These are phyloP conservation scores for Hipparchia sbordonii DNA, from an alignment of 2,888 invertebrate species.

Conservation along the genomic window DNA sequence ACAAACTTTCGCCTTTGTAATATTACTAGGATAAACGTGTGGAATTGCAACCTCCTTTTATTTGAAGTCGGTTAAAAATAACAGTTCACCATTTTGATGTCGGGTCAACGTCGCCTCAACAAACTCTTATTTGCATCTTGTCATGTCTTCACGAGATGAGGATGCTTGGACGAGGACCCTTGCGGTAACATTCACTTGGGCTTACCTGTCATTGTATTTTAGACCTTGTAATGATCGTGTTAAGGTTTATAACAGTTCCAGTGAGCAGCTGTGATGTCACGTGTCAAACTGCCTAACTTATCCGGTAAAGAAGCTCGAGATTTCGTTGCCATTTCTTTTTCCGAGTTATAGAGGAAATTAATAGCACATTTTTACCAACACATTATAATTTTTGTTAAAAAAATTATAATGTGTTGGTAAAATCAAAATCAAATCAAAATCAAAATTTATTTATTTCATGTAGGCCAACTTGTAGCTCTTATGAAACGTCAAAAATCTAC, in stretches of 20 bases:
- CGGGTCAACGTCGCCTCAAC: slow-evolving; percentile 6
- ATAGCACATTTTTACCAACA: not conserved
- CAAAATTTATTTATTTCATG: too few species aligned
- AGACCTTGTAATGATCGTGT: not conserved
- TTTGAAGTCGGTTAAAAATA: not conserved
- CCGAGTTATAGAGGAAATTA: not conserved
- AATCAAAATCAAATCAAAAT: too few species aligned
- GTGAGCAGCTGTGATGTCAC: not conserved
- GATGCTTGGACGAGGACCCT: slow-evolving; percentile 16
- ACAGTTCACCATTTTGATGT: not conserved
- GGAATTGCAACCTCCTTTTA: too few species aligned
- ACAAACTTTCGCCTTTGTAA: too few species aligned
- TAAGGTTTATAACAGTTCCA: not conserved
- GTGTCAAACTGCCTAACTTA: slow-evolving; percentile 18
- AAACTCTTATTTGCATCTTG: slow-evolving; percentile 6
- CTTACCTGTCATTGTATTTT: not conserved
- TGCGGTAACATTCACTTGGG: not conserved
- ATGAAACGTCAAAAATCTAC: too few species aligned
- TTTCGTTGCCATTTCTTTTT: slow-evolving; percentile 2
- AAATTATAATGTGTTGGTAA: too few species aligned
- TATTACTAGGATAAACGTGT: too few species aligned
- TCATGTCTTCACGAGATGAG: not conserved
- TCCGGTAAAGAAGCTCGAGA: slow-evolving; percentile 6
- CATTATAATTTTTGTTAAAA: too few species aligned
- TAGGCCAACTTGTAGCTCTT: too few species aligned